Percentiles rank a stretch among this genome's conserved stretches.
Evolutionary conservation across 2,888 invertebrate genomes (phyloP).

Genomic region (Drosophila subquinaria): DNA sequence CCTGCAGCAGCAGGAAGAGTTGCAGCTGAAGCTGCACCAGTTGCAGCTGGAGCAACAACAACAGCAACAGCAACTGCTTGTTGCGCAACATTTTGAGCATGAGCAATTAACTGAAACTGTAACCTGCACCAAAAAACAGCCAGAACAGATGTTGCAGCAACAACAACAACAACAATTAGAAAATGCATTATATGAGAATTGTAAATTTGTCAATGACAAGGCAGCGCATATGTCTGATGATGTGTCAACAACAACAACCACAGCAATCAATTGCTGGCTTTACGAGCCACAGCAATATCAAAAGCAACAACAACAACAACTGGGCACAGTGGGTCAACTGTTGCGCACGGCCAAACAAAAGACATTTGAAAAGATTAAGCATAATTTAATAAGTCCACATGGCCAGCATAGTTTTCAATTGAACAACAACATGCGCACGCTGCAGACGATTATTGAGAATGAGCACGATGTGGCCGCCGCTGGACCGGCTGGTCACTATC

Average conservation of each 20-base stretch:
- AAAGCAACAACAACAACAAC: slow-evolving; percentile 45
- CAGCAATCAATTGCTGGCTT: slow-evolving; percentile 21
- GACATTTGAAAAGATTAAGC: slow-evolving; percentile 84
- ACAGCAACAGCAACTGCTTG: slow-evolving; percentile 62
- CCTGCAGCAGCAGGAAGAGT: slow-evolving; percentile 81
- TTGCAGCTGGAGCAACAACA: slow-evolving; percentile 81
- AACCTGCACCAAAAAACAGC: slow-evolving; percentile 84
- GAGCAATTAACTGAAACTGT: slow-evolving; percentile 73
- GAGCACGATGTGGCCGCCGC: slow-evolving; percentile 81
- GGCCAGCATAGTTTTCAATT: slow-evolving; percentile 73
- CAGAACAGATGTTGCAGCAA: slow-evolving; percentile 82
- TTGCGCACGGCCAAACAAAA: slow-evolving; percentile 83
- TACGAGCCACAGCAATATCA: slow-evolving; percentile 33
- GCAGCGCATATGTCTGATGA: slow-evolving; percentile 57
- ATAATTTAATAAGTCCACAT: slow-evolving; percentile 78
- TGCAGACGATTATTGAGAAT: slow-evolving; percentile 84
- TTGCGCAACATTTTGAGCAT: slow-evolving; percentile 66
- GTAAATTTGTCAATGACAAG: slow-evolving; percentile 53
- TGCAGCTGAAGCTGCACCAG: slow-evolving; percentile 84
- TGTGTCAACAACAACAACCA: slow-evolving; percentile 41
- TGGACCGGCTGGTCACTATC: slow-evolving; percentile 81
- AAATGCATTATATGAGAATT: slow-evolving; percentile 71
- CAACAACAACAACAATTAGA: slow-evolving; percentile 56
- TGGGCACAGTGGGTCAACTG: slow-evolving; percentile 76
- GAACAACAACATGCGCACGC: slow-evolving; percentile 62